These are phyloP conservation scores for Rhinogobius similis DNA, from an alignment of 2,113 vertebrate species.

Conservation along the genomic window DNA sequence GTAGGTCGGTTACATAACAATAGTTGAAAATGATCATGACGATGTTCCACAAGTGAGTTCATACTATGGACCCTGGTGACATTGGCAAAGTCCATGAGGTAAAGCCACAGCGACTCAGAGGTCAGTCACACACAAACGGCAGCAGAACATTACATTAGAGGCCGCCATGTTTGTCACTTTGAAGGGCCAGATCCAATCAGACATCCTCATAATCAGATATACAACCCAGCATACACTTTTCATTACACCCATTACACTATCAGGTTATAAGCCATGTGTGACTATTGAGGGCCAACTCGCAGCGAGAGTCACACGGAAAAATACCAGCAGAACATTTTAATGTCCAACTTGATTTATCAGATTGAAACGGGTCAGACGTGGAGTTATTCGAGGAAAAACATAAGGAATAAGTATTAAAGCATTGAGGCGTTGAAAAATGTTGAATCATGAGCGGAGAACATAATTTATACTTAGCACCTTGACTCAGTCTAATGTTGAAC, in stretches of 20 bases:
- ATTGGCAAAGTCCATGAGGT: too few relatives aligned
- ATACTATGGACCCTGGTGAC: too few relatives aligned
- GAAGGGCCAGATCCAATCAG: neutral
- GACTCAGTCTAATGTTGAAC: too few relatives aligned
- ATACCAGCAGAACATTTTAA: neutral
- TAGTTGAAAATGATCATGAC: too few relatives aligned
- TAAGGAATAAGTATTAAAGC: neutral
- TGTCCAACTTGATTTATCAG: neutral
- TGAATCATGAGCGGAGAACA: neutral
- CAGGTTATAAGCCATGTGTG: neutral
- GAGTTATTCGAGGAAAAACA: neutral
- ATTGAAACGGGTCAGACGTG: neutral
- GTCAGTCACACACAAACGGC: neutral
- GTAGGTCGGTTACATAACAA: too few relatives aligned
- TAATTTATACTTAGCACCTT: too few relatives aligned
- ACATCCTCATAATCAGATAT: constrained; percentile 1
- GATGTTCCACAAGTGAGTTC: too few relatives aligned
- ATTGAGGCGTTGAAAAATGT: neutral
- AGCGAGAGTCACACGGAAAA: neutral
- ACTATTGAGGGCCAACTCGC: neutral
- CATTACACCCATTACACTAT: neutral
- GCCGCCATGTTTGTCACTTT: neutral
- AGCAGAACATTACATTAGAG: constrained; percentile 6
- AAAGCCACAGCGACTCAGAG: too few relatives aligned
- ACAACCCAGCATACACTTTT: neutral